phyloP scores from a whole-genome alignment of 2,113 vertebrate species.

The Aptenodytes forsteri region DNA sequence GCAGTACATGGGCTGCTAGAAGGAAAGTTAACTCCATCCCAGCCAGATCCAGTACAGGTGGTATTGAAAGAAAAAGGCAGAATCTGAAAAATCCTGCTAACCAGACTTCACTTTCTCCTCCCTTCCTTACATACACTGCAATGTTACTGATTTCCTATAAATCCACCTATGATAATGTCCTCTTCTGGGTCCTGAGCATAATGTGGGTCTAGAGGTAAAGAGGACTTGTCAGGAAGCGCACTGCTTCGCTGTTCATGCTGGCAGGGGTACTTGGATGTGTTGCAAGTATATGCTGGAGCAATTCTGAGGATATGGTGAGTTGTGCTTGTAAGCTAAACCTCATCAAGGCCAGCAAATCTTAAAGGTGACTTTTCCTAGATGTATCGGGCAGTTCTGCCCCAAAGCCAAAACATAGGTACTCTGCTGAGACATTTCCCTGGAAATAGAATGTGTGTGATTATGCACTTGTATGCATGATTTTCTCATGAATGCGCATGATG shows the following conservation, averaged over 20 bases:
- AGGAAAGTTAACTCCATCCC: background rate
- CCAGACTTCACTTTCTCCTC: background rate
- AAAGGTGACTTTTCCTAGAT: background rate
- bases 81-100: background rate
- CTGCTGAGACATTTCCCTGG: background rate
- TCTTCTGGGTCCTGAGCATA: background rate
- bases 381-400: background rate
- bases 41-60: background rate
- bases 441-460: background rate
- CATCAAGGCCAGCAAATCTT: background rate
- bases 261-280: background rate
- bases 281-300: background rate
- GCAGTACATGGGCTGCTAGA: background rate
- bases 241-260: rapidly evolving
- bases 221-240: background rate
- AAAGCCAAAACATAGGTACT: background rate
- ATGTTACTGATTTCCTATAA: background rate
- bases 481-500: rapidly evolving
- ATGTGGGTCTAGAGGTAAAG: background rate
- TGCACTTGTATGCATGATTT: background rate
- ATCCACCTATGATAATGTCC: background rate
- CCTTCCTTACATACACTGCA: background rate
- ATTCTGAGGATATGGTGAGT: background rate
- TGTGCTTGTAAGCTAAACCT: background rate
- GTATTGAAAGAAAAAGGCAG: background rate